Evolutionary conservation across 2,113 vertebrate genomes (phyloP).

Genomic region (Paedocypris sp.): DNA sequence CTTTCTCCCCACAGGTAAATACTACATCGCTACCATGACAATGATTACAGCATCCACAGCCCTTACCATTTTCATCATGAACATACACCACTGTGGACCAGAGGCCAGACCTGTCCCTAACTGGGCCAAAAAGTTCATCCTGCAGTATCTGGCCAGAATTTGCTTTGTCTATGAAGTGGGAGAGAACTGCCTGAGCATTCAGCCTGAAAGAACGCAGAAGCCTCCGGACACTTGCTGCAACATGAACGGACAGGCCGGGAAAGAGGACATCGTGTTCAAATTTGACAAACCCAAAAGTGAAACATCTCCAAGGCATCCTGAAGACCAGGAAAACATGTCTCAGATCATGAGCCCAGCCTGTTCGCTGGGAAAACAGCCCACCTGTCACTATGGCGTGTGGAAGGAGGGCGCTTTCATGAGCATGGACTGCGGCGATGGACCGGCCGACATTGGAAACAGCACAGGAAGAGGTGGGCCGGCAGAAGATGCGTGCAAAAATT

Average conservation of each 20-base stretch:
- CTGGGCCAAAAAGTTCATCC: conserved; percentile 71
- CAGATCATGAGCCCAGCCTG: not conserved
- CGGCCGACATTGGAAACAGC: not conserved
- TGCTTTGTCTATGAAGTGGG: conserved; percentile 72
- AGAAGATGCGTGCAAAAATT: not conserved
- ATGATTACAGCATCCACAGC: conserved; percentile 83
- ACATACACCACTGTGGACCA: conserved; percentile 78
- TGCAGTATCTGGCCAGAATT: conserved; percentile 70
- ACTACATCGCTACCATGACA: conserved; percentile 90
- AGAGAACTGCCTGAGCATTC: conserved; percentile 62
- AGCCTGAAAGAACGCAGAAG: not conserved
- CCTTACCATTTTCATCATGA: conserved; percentile 85
- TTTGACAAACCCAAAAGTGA: not conserved
- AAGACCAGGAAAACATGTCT: not conserved
- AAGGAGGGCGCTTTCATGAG: not conserved
- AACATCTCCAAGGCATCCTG: not conserved
- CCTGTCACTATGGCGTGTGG: not conserved
- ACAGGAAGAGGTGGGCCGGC: not conserved
- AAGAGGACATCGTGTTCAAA: not conserved
- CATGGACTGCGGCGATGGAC: not conserved
- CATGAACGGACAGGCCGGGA: not conserved
- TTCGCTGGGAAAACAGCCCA: not conserved
- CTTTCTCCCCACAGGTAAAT: conserved; percentile 65
- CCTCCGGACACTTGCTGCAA: not conserved
- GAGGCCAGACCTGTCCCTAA: conserved; percentile 70